Evolutionary conservation across 2,888 invertebrate species (phyloP).

Genomic region (Nipponacmea schrenckii): DNA sequence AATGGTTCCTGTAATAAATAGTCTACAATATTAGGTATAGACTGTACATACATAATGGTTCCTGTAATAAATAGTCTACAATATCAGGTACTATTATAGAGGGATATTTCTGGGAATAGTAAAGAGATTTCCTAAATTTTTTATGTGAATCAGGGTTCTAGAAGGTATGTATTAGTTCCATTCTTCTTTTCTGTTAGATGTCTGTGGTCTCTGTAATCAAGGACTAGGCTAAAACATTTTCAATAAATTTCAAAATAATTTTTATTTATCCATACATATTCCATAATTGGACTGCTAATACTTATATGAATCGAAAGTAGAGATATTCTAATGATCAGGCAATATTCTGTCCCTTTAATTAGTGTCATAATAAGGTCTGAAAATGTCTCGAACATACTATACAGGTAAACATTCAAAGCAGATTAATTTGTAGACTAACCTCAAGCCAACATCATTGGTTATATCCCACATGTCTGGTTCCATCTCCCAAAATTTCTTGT

Average conservation of each 20-base stretch:
- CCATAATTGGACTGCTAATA: too few relatives aligned
- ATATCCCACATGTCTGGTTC: constrained; percentile 66
- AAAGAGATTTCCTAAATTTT: not conserved
- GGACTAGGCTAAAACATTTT: too few relatives aligned
- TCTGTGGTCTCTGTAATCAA: not conserved
- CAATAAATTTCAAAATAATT: too few relatives aligned
- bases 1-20: constrained; percentile 61
- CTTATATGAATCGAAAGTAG: too few relatives aligned
- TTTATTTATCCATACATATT: too few relatives aligned
- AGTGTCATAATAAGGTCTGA: too few relatives aligned
- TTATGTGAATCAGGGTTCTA: not conserved
- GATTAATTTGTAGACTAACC: constrained; percentile 28
- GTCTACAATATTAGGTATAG: constrained; percentile 48
- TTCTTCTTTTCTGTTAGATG: not conserved
- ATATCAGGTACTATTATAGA: too few relatives aligned
- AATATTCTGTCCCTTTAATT: too few relatives aligned
- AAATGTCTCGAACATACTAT: too few relatives aligned
- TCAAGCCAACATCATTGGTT: constrained; percentile 68
- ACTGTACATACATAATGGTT: constrained; percentile 69
- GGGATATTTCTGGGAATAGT: too few relatives aligned
- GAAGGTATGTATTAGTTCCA: not conserved
- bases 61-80: constrained; percentile 25
- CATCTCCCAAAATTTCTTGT: constrained; percentile 66
- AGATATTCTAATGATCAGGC: too few relatives aligned
- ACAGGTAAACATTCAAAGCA: too few relatives aligned